Evolutionary conservation across 1,140 invertebrate species (phyloP).

Genomic region (Druon quercuslanigerum): DNA sequence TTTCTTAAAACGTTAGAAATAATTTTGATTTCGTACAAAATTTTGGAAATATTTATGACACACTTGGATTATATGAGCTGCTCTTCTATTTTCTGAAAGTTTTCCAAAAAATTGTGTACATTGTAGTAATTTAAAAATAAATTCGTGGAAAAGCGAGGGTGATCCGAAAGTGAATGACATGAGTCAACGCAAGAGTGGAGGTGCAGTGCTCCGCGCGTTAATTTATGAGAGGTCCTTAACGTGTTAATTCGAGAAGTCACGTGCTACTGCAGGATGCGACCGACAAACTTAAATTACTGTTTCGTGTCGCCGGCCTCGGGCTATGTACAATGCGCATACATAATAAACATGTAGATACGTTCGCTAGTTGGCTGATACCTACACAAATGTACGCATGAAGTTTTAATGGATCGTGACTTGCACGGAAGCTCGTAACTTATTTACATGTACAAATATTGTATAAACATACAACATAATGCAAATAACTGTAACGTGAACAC

Average conservation of each 20-base stretch:
- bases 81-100: no score
- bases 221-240: constrained; percentile 64
- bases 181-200: not conserved
- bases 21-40: no score
- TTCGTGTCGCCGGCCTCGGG: constrained; percentile 63
- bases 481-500: not conserved
- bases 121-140: no score
- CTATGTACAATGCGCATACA: constrained; percentile 46
- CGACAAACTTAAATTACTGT: constrained; percentile 68
- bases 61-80: no score
- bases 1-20: no score
- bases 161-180: not conserved
- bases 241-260: constrained; percentile 68
- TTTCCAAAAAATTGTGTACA: no score
- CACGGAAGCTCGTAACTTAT: constrained; percentile 58
- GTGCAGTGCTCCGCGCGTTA: constrained; percentile 52
- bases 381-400: constrained; percentile 47
- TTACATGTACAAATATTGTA: constrained; percentile 49
- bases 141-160: not conserved
- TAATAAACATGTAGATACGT: constrained; percentile 36
- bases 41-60: no score
- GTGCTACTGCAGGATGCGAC: constrained; percentile 46
- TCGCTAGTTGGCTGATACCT: constrained; percentile 47
- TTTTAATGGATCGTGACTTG: constrained; percentile 63
- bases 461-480: not conserved